Base-by-base conservation (phyloP, 2,113 vertebrate genomes). In the Podocnemis expansa region DNA sequence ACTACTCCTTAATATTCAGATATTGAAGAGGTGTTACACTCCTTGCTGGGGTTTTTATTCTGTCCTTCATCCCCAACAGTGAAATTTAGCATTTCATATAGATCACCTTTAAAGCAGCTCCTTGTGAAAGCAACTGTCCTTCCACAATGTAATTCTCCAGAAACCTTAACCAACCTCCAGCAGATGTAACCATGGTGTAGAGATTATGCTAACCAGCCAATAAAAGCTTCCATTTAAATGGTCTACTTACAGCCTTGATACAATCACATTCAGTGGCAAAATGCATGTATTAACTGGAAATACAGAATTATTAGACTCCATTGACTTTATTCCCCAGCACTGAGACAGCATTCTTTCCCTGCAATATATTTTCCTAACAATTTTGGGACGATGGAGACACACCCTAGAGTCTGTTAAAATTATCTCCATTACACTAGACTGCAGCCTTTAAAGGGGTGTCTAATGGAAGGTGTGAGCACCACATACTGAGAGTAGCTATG, bases 341-440 rank as follows among this genome's bases (percentile, higher is more conserved):
- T 90, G 91, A 93, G 90, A 89, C 87, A 92, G 91, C 80, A 89
- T 79, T 97, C 89, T 95, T 94, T 80, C 80, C 60, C 82, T 94
- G 85, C 94, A 96, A 93, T 96, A 94, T 93, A 67, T 95, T 96
- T 94, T 88, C 78, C 81, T 93, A 96, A 97, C 95, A 95, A 96
- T 96, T 93, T 96, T 96, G 80, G 80, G 90, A 89, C 93, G 89
- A 81, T 86, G 84, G 92, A 96, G 96, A 97, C 95, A 90, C 89
- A 92, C 87, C 75, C 94, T 87, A 95, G 94, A 97, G 96, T 97
- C 96, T 97, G 96, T 97, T 97, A 97, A 97, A 97, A 97, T 97
- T 96, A 97, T 97, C 95, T 96, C 84, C 73, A 51, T 93, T 96
- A 94, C 95, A 97, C 94, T 92, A 95, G 79, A 31, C 94, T 90